Evolutionary conservation across 1,140 invertebrate genomes (phyloP).

Genomic region (Eupeodes corollae): DNA sequence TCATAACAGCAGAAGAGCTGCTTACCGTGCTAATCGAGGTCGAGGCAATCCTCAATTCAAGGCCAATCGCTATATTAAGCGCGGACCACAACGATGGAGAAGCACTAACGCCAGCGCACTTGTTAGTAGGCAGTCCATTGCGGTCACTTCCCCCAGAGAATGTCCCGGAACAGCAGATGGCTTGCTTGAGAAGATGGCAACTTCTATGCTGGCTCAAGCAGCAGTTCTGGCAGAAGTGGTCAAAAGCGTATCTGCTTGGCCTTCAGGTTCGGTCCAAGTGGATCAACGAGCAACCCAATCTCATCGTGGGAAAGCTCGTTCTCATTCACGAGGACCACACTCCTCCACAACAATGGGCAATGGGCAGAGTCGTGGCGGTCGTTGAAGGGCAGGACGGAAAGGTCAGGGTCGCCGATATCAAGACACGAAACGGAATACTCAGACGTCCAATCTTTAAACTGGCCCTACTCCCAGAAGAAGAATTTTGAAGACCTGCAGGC

Average conservation of each 20-base stretch:
- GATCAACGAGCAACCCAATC: constrained; percentile 6
- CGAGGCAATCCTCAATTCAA: too few species aligned
- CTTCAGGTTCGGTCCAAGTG: constrained; percentile 26
- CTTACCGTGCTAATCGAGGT: too few species aligned
- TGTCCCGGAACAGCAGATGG: too few species aligned
- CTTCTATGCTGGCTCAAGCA: constrained; percentile 2
- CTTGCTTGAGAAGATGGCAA: constrained; percentile 1
- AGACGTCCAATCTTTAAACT: constrained; percentile 13
- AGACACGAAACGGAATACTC: constrained; percentile 12
- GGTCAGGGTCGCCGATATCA: constrained; percentile 29
- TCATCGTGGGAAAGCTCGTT: constrained; percentile 21
- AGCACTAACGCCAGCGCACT: too few species aligned
- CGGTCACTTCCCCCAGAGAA: too few species aligned
- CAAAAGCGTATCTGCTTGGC: constrained; percentile 19
- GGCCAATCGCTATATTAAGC: too few species aligned
- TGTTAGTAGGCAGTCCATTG: too few species aligned
- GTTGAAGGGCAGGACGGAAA: constrained; percentile 28
- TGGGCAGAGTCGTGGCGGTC: constrained; percentile 27
- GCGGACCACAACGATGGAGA: too few species aligned
- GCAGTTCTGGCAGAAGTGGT: constrained; percentile 17
- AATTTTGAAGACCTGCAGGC: background rate
- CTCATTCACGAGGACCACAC: constrained; percentile 24
- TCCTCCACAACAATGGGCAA: constrained; percentile 30
- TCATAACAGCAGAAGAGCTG: too few species aligned
- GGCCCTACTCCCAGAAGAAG: constrained; percentile 2